Evolutionary conservation across 1,140 invertebrate species (phyloP).

Genomic region (Luehdorfia chinensis): DNA sequence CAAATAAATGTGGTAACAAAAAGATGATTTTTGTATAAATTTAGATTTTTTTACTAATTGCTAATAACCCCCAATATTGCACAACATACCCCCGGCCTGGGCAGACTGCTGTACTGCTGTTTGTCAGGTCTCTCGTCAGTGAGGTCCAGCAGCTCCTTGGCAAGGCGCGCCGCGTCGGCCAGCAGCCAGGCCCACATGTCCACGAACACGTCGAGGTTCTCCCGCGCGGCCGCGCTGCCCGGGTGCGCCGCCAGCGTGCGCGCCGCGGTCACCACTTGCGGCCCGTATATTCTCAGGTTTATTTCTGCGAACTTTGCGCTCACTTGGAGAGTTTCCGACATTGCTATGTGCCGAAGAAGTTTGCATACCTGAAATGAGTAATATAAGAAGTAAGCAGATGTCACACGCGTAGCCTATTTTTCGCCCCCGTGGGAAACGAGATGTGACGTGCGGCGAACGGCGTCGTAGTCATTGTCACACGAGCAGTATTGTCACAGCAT

Average conservation of each 20-base stretch:
- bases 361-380: slow-evolving; percentile 90
- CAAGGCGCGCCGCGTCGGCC: slow-evolving; percentile 90
- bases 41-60: no score
- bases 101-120: slow-evolving; percentile 95
- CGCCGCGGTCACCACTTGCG: slow-evolving; percentile 95
- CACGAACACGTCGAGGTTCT: slow-evolving; percentile 98
- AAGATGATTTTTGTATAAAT: no score
- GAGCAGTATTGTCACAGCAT: neutral
- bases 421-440: no score
- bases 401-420: no score
- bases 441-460: no score
- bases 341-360: slow-evolving; percentile 95
- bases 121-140: slow-evolving; percentile 87
- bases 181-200: slow-evolving; percentile 98
- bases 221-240: slow-evolving; percentile 95
- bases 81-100: slow-evolving; percentile 91
- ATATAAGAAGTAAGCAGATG: slow-evolving; percentile 1
- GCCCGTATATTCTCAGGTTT: slow-evolving; percentile 94
- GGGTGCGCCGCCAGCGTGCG: slow-evolving; percentile 94
- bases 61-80: no score
- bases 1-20: no score
- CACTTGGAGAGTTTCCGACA: slow-evolving; percentile 95
- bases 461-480: slow-evolving; percentile 10
- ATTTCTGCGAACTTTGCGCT: slow-evolving; percentile 97
- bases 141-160: slow-evolving; percentile 93